Evolutionary conservation across 1,140 invertebrate species (phyloP).

Genomic region (Drosophila varians): DNA sequence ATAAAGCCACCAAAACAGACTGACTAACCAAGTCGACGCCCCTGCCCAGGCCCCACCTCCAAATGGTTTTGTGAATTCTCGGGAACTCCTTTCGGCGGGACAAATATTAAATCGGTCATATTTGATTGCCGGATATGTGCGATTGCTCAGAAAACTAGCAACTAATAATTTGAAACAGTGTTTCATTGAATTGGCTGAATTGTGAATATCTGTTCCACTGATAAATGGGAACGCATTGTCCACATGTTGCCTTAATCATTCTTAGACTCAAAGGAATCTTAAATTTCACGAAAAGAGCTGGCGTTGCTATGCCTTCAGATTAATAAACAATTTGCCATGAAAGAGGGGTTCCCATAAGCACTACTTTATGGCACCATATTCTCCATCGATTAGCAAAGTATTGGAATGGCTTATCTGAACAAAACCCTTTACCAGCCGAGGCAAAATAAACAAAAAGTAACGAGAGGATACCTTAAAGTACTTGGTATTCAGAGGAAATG

Average conservation of each 20-base stretch:
- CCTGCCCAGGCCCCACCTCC: not conserved
- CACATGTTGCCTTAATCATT: not conserved
- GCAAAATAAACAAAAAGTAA: not conserved
- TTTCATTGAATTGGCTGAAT: too few relatives aligned
- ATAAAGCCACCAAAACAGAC: slow-evolving; percentile 26
- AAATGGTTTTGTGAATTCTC: not conserved
- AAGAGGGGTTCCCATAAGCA: not conserved
- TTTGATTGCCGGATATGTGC: not conserved
- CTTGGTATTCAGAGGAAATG: too few relatives aligned
- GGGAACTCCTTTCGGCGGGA: not conserved
- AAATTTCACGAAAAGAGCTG: not conserved
- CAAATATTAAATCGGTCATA: too few relatives aligned
- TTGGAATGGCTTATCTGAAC: not conserved
- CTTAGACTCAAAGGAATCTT: not conserved
- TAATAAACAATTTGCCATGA: not conserved
- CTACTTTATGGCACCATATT: not conserved
- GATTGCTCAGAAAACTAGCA: not conserved
- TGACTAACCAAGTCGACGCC: slow-evolving; percentile 7
- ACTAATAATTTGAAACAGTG: too few relatives aligned
- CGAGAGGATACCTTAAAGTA: too few relatives aligned
- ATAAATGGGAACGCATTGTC: too few relatives aligned
- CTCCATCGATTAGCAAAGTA: not conserved
- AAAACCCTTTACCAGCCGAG: not conserved
- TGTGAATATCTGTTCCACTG: too few relatives aligned
- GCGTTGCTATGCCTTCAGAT: not conserved